These are phyloP conservation scores for Perca schrenkii DNA, from an alignment of 2,113 vertebrate species.

Conservation along the genomic window DNA sequence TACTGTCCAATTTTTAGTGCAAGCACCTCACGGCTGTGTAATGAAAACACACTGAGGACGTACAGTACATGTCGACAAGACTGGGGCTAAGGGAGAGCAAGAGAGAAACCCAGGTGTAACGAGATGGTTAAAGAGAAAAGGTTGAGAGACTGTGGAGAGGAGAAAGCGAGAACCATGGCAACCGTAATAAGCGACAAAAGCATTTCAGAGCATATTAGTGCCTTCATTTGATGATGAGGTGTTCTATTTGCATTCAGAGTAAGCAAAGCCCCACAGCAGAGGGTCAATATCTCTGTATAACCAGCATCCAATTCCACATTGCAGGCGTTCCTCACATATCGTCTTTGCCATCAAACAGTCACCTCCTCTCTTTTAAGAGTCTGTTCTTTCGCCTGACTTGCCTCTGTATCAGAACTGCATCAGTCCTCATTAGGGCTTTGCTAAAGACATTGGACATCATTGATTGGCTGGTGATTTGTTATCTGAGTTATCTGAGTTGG, in stretches of 20 bases:
- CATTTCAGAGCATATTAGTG: slow-evolving; percentile 57
- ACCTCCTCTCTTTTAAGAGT: slow-evolving; percentile 20
- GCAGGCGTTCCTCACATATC: slow-evolving; percentile 28
- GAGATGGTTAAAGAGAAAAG: slow-evolving; percentile 19
- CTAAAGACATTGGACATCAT: slow-evolving; percentile 47
- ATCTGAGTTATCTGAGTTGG: slow-evolving; percentile 10
- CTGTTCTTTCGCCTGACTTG: not conserved
- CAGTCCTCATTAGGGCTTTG: slow-evolving; percentile 58
- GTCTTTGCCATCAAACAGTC: not conserved
- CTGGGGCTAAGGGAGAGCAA: slow-evolving; percentile 14
- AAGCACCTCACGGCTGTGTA: slow-evolving; percentile 56
- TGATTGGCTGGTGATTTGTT: slow-evolving; percentile 73
- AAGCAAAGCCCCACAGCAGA: slow-evolving; percentile 21
- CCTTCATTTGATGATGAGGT: slow-evolving; percentile 52
- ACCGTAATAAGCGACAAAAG: slow-evolving; percentile 61
- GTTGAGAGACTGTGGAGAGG: slow-evolving; percentile 20
- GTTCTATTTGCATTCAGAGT: slow-evolving; percentile 65
- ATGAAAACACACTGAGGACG: slow-evolving; percentile 51
- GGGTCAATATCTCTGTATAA: slow-evolving; percentile 33
- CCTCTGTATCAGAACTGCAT: slow-evolving; percentile 50
- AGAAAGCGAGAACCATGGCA: slow-evolving; percentile 51
- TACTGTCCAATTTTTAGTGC: slow-evolving; percentile 60
- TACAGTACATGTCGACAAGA: slow-evolving; percentile 53
- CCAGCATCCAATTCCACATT: slow-evolving; percentile 8
- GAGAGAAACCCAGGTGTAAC: slow-evolving; percentile 21